Conservation (phyloP, 2,113 vertebrate genomes). For the Varanus komodoensis region DNA sequence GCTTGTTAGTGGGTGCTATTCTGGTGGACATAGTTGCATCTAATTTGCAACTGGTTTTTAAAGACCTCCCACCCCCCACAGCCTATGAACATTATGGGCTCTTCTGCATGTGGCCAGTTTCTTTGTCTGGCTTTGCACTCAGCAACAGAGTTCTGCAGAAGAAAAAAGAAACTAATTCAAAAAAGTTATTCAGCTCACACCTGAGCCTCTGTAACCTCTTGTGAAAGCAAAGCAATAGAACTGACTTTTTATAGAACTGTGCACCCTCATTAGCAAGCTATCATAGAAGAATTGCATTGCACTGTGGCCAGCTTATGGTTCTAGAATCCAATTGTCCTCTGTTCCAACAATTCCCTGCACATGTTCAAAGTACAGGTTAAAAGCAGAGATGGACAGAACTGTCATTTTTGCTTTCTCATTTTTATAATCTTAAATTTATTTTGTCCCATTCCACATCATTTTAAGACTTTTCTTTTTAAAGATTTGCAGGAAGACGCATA, state of each 20-base stretch:
- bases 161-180: neutral
- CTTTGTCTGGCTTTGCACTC: neutral
- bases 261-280: neutral
- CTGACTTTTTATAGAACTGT: neutral
- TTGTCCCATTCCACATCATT: no score
- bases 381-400: no score
- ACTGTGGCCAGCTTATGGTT: no score
- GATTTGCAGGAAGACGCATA: no score
- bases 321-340: neutral
- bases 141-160: neutral
- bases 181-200: neutral
- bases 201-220: neutral
- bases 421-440: no score
- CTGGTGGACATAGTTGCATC: rapidly evolving
- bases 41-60: neutral
- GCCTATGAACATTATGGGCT: neutral
- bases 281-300: neutral
- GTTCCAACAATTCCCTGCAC: no score
- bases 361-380: no score
- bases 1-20: neutral
- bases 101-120: neutral
- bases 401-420: no score
- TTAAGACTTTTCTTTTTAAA: no score
- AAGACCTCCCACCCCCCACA: no score
- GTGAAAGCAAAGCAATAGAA: neutral